Evolutionary conservation across 1,140 invertebrate genomes (phyloP), one percentile per base, ranked within the genome.

Genomic region (Nomia melanderi): DNA sequence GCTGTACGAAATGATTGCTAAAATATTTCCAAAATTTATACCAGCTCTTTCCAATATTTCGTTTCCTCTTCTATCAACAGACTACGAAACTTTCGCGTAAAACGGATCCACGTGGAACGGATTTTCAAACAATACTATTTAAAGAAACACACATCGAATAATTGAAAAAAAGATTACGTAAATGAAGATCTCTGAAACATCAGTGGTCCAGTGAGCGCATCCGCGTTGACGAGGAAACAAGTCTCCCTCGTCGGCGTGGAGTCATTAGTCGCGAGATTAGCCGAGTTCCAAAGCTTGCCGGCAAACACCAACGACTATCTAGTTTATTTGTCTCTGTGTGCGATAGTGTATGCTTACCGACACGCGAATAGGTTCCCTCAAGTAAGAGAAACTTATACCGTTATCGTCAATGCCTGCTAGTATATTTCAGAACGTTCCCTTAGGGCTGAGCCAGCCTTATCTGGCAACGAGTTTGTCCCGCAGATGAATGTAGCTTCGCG

Each of bases 251-350:
- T 27, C 27, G 20, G 27, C 53, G n/a, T 7, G 29, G 63, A 64
- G 67, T 77, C 67, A 53, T 82, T 79, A 75, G 76, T 41, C 47
- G 25, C n/a, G 36, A 75, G 75, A 82, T 83, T 82, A 83, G 70
- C 60, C 39, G 70, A 83, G 77, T 82, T 83, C 62, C 76, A 75
- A 72, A 79, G 81, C 76, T 82, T 47, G 8, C 44, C 53, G 33
- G 76, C 70, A 73, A 17, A 65, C 69, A 65, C 25, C 64, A 39
- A 14, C 53, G 36, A 78, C 79, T 82, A 73, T 82, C 79, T 53
- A 56, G 36, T 67, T 83, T 74, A 70, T 82, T 33, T 63, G 11
- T 6, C n/a, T 33, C n/a, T 20, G 63, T 44, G 64, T 39, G 47
- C 7, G n/a, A n/a, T 50, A 50, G 20, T n/a, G 47, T 53, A 12